Percentiles rank a stretch among this genome's conserved stretches.
phyloP scores from a whole-genome alignment of 1,140 invertebrate species.

The Saccostrea cuccullata region DNA sequence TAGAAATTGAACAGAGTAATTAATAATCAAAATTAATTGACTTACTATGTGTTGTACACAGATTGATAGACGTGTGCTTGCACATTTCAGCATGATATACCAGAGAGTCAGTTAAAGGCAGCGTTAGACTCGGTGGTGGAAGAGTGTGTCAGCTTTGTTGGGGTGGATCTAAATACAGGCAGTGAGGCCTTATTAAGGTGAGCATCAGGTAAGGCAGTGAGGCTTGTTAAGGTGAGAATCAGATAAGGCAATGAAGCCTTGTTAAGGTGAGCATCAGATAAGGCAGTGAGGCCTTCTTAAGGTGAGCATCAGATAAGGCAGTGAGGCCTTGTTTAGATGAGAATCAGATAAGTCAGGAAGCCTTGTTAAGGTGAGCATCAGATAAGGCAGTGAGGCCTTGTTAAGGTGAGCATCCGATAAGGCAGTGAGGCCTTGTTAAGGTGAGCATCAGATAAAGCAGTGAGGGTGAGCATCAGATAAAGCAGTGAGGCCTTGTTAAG shows the following conservation, averaged over 20 bases:
- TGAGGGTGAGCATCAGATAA: too few species aligned
- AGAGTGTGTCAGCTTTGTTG: slow-evolving; percentile 94
- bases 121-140: slow-evolving; percentile 85
- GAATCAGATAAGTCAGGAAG: slow-evolving; percentile 93
- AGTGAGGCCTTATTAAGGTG: slow-evolving; percentile 88
- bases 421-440: slow-evolving; percentile 84
- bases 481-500: too few species aligned
- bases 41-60: too few species aligned
- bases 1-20: too few species aligned
- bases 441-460: too few species aligned
- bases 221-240: too few species aligned
- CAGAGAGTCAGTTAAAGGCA: slow-evolving; percentile 86
- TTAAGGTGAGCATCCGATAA: slow-evolving; percentile 86
- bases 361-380: too few species aligned
- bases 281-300: slow-evolving; percentile 87
- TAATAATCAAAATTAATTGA: too few species aligned
- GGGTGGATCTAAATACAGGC: slow-evolving; percentile 92
- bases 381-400: slow-evolving; percentile 87
- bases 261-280: slow-evolving; percentile 93
- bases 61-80: too few species aligned
- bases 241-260: too few species aligned
- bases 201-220: slow-evolving; percentile 87
- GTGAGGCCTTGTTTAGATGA: slow-evolving; percentile 88
- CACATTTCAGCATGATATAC: slow-evolving; percentile 88
- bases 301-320: slow-evolving; percentile 83